A percentile compares a stretch with the other conserved stretches of the same genome.
These are phyloP conservation scores for Hippocampus barbouri DNA, from an alignment of 2,113 vertebrate species.

Conservation along the genomic window DNA sequence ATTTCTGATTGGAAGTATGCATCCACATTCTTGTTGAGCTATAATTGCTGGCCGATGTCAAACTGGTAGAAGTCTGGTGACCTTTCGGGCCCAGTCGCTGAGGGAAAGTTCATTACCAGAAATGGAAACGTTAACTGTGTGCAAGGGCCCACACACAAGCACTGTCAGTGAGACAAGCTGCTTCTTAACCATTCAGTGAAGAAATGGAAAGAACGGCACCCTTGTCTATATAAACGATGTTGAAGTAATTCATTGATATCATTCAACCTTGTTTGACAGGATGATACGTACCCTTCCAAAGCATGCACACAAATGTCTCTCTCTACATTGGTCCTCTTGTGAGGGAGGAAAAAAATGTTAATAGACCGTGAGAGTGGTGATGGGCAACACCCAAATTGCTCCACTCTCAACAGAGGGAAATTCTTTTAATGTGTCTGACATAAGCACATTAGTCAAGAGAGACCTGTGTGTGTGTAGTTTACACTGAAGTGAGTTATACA, in stretches of 20 bases:
- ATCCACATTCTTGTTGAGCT: constrained; percentile 19
- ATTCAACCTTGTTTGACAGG: constrained; percentile 55
- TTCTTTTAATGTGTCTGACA: constrained; percentile 41
- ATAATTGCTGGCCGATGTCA: constrained; percentile 37
- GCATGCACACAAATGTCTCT: not conserved
- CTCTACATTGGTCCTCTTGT: constrained; percentile 18
- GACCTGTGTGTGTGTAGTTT: constrained; percentile 23
- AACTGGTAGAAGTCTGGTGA: constrained; percentile 36
- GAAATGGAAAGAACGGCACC: constrained; percentile 21
- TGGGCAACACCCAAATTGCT: constrained; percentile 27
- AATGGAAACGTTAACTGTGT: constrained; percentile 52
- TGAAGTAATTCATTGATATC: constrained; percentile 37
- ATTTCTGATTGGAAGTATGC: constrained; percentile 1
- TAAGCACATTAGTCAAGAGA: constrained; percentile 40
- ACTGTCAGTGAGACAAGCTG: not conserved
- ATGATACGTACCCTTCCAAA: constrained; percentile 17
- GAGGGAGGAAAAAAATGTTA: constrained; percentile 13
- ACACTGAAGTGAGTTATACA: constrained; percentile 17
- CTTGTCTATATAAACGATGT: not conserved
- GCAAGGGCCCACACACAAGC: constrained; percentile 27
- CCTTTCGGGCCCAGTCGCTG: constrained; percentile 33
- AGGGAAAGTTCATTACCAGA: constrained; percentile 44
- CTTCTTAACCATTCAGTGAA: constrained; percentile 13
- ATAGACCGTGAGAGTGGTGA: constrained; percentile 31
- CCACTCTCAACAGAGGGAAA: constrained; percentile 27